Base-by-base conservation (phyloP, 2,888 invertebrate genomes). In the Ephialtes manifestator region DNA sequence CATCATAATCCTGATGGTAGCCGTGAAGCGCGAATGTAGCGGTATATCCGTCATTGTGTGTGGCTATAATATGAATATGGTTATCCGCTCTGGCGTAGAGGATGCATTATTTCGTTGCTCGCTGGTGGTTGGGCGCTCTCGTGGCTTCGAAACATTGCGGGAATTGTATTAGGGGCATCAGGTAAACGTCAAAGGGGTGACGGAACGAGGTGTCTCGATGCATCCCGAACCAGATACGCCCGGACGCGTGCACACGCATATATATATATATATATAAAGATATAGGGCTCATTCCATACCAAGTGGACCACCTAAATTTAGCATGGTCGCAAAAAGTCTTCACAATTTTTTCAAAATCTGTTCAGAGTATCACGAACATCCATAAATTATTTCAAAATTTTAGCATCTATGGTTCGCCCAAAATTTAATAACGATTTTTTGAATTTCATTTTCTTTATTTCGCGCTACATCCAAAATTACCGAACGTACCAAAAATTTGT, bases 141-240 rank as follows among this genome's bases (percentile, higher is more conserved):
- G 77, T 53, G 65, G 81, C 63, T 81, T 78, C 71, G 68, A 81
- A 81, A 84, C 78, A 70, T 51, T 65, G 60, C 13, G 74, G 70
- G 72, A 84, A 84, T 84, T 81, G 84, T 65, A 84, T 84, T 75
- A 78, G 84, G 70, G 84, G 78, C 81, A 81, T 84, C 81, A 63
- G 74, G 81, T 78, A 80, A 81, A 84, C 75, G 84, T 81, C 81
- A 84, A 84, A 78, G 84, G 70, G 78, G 74, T 58, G 84, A 46
- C 68, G 68, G 81, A 74, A 84, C 78, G 78, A 81, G 74, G 81
- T 84, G 77, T 81, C 81, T 70, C 72, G 65, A 48, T 63, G 74
- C 31, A 70, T 28, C 63, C 77, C 48, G 55, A 35, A 11, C 67
- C 48, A 81, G 68, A 72, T 75, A 72, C 72, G 67, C 60, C 46